Conservation (phyloP, 2,113 vertebrate species). For the Lutjanus erythropterus region DNA sequence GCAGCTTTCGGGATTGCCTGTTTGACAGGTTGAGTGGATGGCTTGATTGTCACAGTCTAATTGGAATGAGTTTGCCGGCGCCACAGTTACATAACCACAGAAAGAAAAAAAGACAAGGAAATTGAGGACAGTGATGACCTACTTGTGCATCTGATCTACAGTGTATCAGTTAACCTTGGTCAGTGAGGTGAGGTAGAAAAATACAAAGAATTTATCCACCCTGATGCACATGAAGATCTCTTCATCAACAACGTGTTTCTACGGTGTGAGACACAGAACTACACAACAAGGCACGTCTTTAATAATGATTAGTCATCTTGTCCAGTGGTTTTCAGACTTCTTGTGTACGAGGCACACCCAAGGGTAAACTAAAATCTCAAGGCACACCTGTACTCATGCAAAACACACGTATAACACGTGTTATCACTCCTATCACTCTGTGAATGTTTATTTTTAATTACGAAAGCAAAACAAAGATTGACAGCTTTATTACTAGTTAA, state of each 20-base stretch:
- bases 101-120: slow-evolving; percentile 17
- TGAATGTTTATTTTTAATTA: too few species aligned
- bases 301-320: too few species aligned
- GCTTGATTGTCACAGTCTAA: slow-evolving; percentile 21
- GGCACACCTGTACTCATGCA: too few species aligned
- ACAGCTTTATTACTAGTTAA: too few species aligned
- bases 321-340: too few species aligned
- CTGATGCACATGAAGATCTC: not conserved
- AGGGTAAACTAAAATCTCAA: too few species aligned
- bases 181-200: not conserved
- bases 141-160: slow-evolving; percentile 31
- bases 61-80: not conserved
- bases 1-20: slow-evolving; percentile 5
- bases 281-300: too few species aligned
- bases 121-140: slow-evolving; percentile 15
- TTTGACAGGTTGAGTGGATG: slow-evolving; percentile 34
- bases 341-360: too few species aligned
- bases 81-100: not conserved
- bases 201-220: not conserved
- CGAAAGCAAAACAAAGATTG: too few species aligned
- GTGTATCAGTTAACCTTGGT: slow-evolving; percentile 6
- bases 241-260: slow-evolving; percentile 28
- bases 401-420: too few species aligned
- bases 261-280: slow-evolving; percentile 16
- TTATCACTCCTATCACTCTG: too few species aligned